These are phyloP conservation scores for Mylabris phalerata DNA, from an alignment of 1,140 invertebrate genomes.

Conservation along the genomic window DNA sequence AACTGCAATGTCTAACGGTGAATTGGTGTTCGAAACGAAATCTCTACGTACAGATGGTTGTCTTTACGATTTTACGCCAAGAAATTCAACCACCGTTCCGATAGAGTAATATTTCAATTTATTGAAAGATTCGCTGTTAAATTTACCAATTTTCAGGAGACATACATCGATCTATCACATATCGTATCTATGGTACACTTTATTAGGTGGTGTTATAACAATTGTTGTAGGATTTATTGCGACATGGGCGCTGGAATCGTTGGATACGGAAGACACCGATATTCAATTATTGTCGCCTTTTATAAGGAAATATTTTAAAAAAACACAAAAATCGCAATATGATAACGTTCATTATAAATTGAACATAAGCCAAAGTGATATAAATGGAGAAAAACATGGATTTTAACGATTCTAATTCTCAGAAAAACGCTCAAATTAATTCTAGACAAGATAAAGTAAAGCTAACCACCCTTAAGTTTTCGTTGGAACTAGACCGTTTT, in stretches of 20 bases:
- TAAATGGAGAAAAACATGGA: no score
- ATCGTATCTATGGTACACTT: slow-evolving; percentile 57
- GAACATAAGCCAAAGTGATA: no score
- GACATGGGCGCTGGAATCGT: slow-evolving; percentile 46
- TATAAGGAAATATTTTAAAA: slow-evolving; percentile 50
- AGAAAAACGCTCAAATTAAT: no score
- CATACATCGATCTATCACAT: slow-evolving; percentile 50
- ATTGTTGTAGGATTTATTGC: slow-evolving; percentile 54
- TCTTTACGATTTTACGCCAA: slow-evolving; percentile 49
- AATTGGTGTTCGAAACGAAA: slow-evolving; percentile 54
- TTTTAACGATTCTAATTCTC: no score
- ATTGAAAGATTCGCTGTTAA: slow-evolving; percentile 30
- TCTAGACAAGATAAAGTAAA: no score
- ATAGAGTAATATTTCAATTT: slow-evolving; percentile 18
- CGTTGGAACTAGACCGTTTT: no score
- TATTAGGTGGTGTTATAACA: slow-evolving; percentile 53
- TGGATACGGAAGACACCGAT: slow-evolving; percentile 49
- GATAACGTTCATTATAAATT: no score
- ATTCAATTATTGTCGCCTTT: slow-evolving; percentile 57
- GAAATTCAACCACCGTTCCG: slow-evolving; percentile 35
- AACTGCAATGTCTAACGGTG: slow-evolving; percentile 57
- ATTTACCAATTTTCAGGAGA: slow-evolving; percentile 42
- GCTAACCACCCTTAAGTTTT: no score
- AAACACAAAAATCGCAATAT: no score
- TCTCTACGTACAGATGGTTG: slow-evolving; percentile 65